Evolutionary conservation across 2,797 vertebrate genomes (phyloP).

Genomic region (Vultur gryphus): DNA sequence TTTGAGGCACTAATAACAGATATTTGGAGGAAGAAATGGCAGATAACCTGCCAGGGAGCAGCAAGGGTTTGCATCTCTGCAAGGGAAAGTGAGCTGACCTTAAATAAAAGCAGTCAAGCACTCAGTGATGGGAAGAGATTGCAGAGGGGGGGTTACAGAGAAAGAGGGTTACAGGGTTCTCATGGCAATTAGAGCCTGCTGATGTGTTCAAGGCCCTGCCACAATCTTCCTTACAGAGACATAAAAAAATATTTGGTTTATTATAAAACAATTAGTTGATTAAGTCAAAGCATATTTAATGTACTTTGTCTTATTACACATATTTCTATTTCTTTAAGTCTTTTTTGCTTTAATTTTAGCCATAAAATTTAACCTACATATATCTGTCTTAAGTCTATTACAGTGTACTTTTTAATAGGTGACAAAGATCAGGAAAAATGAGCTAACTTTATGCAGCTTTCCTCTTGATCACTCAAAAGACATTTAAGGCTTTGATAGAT

Average conservation of each 20-base stretch:
- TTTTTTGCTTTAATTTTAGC: neutral
- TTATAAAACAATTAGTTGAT: neutral
- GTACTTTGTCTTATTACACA: neutral
- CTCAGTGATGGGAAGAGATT: neutral
- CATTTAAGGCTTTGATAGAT: neutral
- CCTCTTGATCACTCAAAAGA: neutral
- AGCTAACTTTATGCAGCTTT: neutral
- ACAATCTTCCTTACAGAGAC: neutral
- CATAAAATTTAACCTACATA: neutral
- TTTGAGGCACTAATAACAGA: neutral
- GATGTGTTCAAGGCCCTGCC: neutral
- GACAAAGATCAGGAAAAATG: neutral
- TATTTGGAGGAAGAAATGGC: neutral
- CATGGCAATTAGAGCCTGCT: neutral
- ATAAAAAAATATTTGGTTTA: neutral
- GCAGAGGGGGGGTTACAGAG: neutral
- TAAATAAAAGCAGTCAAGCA: neutral
- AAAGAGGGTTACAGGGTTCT: neutral
- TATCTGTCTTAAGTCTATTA: neutral
- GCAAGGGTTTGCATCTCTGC: rapidly evolving
- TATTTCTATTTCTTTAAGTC: neutral
- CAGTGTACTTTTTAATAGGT: neutral
- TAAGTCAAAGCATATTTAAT: neutral
- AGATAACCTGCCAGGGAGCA: neutral
- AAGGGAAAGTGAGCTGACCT: neutral